Percentiles rank a stretch among this genome's conserved stretches.
Conservation (phyloP, 1,140 invertebrate genomes). For the Drosophila suzukii region DNA sequence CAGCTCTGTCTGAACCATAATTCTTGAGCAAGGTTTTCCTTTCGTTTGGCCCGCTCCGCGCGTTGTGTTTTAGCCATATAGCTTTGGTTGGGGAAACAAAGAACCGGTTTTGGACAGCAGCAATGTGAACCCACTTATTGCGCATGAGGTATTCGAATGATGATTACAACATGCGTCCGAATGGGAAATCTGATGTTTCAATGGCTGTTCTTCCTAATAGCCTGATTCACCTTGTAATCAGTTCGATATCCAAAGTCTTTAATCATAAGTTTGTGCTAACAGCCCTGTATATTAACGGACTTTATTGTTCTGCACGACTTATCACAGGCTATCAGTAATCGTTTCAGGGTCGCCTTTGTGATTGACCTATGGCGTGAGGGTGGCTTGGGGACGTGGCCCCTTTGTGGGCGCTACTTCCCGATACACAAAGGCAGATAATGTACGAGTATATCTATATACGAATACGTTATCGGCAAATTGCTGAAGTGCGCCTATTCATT, state of each 20-base stretch:
- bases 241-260: not conserved
- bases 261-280: conserved; percentile 2
- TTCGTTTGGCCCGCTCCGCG: conserved; percentile 19
- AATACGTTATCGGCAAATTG: conserved; percentile 1
- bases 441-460: conserved; percentile 3
- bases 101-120: conserved; percentile 43
- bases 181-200: conserved; percentile 21
- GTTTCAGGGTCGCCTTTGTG: conserved; percentile 44
- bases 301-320: conserved; percentile 20
- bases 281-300: conserved; percentile 4
- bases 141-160: conserved; percentile 33
- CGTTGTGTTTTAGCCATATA: conserved; percentile 10
- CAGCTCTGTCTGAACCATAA: conserved; percentile 9
- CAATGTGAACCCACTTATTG: conserved; percentile 36
- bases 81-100: conserved; percentile 14
- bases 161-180: conserved; percentile 43
- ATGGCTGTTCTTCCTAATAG: conserved; percentile 3
- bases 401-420: conserved; percentile 17
- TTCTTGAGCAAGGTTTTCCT: conserved; percentile 53
- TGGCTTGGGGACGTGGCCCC: conserved; percentile 15
- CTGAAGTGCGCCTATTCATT: conserved; percentile 16
- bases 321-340: conserved; percentile 44
- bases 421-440: conserved; percentile 33
- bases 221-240: conserved; percentile 20
- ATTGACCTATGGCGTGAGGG: conserved; percentile 42